Base-by-base conservation (phyloP, 2,888 invertebrate genomes). In the Lepidocyrtoides sp. region DNA sequence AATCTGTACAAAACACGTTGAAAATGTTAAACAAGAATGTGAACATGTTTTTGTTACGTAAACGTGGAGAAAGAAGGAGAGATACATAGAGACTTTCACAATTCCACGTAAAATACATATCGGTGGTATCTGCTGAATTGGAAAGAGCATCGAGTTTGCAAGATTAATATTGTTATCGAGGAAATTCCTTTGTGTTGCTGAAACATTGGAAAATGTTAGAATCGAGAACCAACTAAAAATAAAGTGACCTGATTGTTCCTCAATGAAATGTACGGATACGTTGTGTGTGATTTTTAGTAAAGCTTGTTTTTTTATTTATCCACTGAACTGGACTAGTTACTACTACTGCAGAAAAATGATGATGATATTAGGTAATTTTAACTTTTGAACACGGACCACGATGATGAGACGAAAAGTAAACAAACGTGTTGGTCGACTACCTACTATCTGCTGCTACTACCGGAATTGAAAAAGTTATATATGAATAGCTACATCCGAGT, bases 1-100 rank as follows among this genome's bases (percentile, higher is more conserved):
- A 79, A 79, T 79, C 79, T 72, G 29, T 54, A 26, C 54, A 63
- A 81, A 89, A 89, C 89, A 89, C 72, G 89, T 81, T 81, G 82
- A 69, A 82, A 72, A 72, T 41, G 85, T 69, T 44, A 20, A 69
- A 81, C 88, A 88, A 72, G 81, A 88, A 82, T 72, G 63, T 32
- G 23, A 75, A 44, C 57, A 60, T 86, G 66, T 3, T 75, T 75
- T 8, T 20, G 57, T 57, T 79, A 36, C 32, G 54, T 54, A 26
- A n/a, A 51, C n/a, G 48, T 32, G 54, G 54, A 14, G 17, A 72
- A 20, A 66, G 17, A 12, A 10, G 12, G 60, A 60, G 17, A 60
- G 17, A 60, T 20, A 51, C 54, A 26, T 0, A 75, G 5, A 48
- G 14, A 20, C 75, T 75, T 44, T 14, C 44, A 77, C 77, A 72